Evolutionary conservation across 2,888 invertebrate genomes (phyloP).

Genomic region (Hydrotaea cyrtoneurina): DNA sequence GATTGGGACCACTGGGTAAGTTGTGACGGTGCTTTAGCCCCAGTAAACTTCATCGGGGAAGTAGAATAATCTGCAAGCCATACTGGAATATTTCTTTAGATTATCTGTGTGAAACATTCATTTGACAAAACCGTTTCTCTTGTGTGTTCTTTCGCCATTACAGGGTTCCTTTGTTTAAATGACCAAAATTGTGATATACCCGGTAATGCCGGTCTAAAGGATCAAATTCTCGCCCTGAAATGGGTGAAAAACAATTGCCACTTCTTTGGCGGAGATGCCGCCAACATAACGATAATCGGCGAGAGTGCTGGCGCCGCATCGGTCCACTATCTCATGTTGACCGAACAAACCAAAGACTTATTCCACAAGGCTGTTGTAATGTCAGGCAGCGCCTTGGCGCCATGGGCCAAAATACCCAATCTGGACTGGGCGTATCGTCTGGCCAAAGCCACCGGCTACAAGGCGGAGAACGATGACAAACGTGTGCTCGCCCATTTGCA

Average conservation of each 20-base stretch:
- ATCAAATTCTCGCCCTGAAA: conserved; percentile 82
- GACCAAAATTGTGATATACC: conserved; percentile 81
- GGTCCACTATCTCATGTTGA: conserved; percentile 81
- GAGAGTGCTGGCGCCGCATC: conserved; percentile 82
- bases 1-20: conserved; percentile 81
- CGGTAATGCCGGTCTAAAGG: conserved; percentile 83
- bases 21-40: too few relatives aligned
- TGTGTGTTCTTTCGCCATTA: background rate
- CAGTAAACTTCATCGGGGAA: too few relatives aligned
- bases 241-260: conserved; percentile 82
- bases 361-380: conserved; percentile 79
- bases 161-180: conserved; percentile 81
- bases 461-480: conserved; percentile 76
- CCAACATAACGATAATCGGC: conserved; percentile 82
- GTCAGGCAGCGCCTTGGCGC: conserved; percentile 77
- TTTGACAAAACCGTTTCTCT: too few relatives aligned
- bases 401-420: conserved; percentile 77
- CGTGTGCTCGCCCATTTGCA: conserved; percentile 78
- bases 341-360: conserved; percentile 80
- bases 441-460: conserved; percentile 78
- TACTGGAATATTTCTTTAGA: too few relatives aligned
- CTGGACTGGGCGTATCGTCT: conserved; percentile 76
- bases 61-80: too few relatives aligned
- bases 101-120: too few relatives aligned
- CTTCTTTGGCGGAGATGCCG: conserved; percentile 82